Percentiles rank a stretch among this genome's conserved stretches.
Evolutionary conservation across 2,113 vertebrate genomes (phyloP).

Genomic region (Hypanus sabinus): DNA sequence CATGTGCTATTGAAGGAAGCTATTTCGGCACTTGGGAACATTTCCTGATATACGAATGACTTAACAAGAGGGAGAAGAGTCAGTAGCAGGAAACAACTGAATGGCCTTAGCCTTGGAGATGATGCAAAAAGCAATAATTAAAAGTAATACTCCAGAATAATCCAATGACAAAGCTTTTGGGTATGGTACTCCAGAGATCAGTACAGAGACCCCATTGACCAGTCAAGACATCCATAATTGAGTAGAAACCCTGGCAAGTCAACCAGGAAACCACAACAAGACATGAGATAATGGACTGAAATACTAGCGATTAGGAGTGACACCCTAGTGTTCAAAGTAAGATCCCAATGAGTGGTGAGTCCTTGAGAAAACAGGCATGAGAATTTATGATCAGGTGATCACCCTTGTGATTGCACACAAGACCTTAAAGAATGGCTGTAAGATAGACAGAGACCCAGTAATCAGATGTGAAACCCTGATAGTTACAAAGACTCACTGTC

Average conservation of each 20-base stretch:
- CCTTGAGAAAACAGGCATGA: no score
- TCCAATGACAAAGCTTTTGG: no score
- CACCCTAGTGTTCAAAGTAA: background rate
- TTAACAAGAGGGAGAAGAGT: background rate
- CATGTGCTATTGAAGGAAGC: background rate
- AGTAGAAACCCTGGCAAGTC: background rate
- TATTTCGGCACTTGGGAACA: background rate
- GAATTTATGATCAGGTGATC: no score
- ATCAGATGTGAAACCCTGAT: no score
- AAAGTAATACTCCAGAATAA: no score
- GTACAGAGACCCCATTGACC: background rate
- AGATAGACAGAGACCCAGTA: background rate
- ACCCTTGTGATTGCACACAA: background rate
- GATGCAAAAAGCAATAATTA: background rate
- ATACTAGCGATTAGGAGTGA: background rate
- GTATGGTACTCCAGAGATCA: background rate
- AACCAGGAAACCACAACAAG: no score
- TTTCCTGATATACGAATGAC: background rate
- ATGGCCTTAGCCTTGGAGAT: background rate
- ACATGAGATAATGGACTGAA: no score
- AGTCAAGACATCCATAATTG: background rate
- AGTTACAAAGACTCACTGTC: background rate
- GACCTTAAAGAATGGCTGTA: background rate
- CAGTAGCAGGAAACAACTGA: background rate
- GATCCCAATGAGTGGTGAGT: background rate